Percentiles rank a stretch among this genome's conserved stretches.
These are phyloP conservation scores for Luffia ferchaultella DNA, from an alignment of 2,888 invertebrate species.

Conservation along the genomic window DNA sequence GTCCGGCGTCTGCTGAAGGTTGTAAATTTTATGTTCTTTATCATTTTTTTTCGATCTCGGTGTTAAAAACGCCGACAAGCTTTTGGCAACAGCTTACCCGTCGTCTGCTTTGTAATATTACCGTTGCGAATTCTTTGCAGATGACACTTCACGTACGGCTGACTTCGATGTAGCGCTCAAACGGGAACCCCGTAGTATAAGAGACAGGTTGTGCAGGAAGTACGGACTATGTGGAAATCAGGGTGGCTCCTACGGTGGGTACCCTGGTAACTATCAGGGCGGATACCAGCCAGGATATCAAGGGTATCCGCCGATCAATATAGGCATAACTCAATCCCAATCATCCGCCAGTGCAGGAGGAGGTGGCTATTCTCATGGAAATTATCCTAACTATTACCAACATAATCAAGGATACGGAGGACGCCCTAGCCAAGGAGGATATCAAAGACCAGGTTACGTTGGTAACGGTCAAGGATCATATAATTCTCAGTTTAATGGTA, in stretches of 20 bases:
- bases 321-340: slow-evolving; percentile 55
- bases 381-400: slow-evolving; percentile 39
- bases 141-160: slow-evolving; percentile 14
- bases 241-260: slow-evolving; percentile 10
- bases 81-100: no score
- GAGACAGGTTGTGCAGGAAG: slow-evolving; percentile 30
- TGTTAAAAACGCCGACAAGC: no score
- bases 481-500: slow-evolving; percentile 52
- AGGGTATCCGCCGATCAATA: slow-evolving; percentile 40
- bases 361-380: slow-evolving; percentile 32
- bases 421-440: slow-evolving; percentile 14
- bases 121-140: slow-evolving; percentile 19
- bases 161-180: slow-evolving; percentile 12
- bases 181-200: slow-evolving; percentile 30
- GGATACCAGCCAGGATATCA: slow-evolving; percentile 19
- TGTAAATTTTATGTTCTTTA: slow-evolving; percentile 24
- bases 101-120: slow-evolving; percentile 5
- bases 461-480: slow-evolving; percentile 35
- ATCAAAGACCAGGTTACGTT: slow-evolving; percentile 28
- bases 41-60: slow-evolving; percentile 2
- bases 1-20: slow-evolving; percentile 36
- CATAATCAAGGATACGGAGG: slow-evolving; percentile 20
- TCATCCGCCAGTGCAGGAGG: slow-evolving; percentile 41
- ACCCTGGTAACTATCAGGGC: slow-evolving; percentile 10
- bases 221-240: slow-evolving; percentile 30